Conservation (phyloP, 2,797 vertebrate genomes). For the Notoglanidium macrostoma region DNA sequence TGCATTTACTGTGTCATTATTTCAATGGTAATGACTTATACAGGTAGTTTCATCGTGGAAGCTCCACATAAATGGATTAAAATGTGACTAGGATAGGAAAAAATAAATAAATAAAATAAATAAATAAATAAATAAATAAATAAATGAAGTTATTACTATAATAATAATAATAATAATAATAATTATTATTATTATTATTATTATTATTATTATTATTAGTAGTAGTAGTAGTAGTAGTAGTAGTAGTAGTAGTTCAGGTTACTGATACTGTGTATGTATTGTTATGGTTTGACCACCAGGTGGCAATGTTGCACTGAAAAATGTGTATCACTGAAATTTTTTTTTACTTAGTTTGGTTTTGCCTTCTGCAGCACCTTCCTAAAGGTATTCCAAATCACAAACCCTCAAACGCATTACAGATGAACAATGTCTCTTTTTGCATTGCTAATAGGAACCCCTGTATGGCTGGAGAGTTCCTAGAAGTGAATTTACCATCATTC, state of each 20-base stretch:
- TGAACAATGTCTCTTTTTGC: not conserved
- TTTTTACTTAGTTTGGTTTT: not conserved
- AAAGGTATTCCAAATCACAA: not conserved
- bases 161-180: no score
- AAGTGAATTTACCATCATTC: not conserved
- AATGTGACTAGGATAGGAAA: not conserved
- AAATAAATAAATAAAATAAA: no score
- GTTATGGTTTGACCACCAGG: conserved; percentile 58
- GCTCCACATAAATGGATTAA: not conserved
- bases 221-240: not conserved
- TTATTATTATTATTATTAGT: not conserved
- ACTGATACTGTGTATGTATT: not conserved
- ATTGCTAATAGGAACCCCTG: not conserved
- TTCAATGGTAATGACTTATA: no score
- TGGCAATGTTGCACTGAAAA: conserved; percentile 66
- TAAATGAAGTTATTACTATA: not conserved
- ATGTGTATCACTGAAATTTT: not conserved
- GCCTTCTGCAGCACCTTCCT: not conserved
- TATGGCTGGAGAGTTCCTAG: not conserved
- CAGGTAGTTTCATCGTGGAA: not conserved
- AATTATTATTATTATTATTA: not conserved
- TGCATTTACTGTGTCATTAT: no score
- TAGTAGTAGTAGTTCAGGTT: not conserved
- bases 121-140: no score
- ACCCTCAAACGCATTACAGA: not conserved